A percentile compares a stretch with the other conserved stretches of the same genome.
phyloP scores from a whole-genome alignment of 2,888 invertebrate genomes.

The Shargacucullia verbasci region DNA sequence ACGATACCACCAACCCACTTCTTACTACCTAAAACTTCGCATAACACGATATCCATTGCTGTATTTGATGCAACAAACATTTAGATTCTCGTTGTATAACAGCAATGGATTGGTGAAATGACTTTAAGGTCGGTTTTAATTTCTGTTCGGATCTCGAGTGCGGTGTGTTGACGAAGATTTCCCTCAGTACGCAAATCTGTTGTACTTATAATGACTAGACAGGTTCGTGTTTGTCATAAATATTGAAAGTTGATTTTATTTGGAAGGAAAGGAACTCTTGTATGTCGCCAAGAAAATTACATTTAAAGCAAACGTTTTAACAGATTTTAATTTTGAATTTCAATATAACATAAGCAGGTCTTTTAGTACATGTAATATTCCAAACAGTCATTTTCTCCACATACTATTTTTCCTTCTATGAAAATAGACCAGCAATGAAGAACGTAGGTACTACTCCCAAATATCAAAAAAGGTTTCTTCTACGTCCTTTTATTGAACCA shows the following conservation, averaged over 20 bases:
- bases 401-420: too few species aligned
- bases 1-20: conserved; percentile 24
- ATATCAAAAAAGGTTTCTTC: too few species aligned
- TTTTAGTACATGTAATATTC: too few species aligned
- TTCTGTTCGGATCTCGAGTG: conserved; percentile 3
- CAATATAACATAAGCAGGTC: too few species aligned
- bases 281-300: too few species aligned
- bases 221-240: conserved; percentile 36
- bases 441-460: too few species aligned
- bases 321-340: too few species aligned
- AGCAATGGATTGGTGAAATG: not conserved
- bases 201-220: conserved; percentile 46
- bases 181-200: conserved; percentile 48
- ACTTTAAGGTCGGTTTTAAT: not conserved
- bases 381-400: too few species aligned
- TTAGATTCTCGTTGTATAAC: not conserved
- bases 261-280: not conserved
- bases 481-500: too few species aligned
- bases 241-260: conserved; percentile 33
- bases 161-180: conserved; percentile 44
- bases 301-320: too few species aligned
- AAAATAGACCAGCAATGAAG: too few species aligned
- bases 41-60: conserved; percentile 5
- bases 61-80: not conserved
- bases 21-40: not conserved